phyloP scores from a whole-genome alignment of 2,888 invertebrate species.

The Ophion slaviceki region DNA sequence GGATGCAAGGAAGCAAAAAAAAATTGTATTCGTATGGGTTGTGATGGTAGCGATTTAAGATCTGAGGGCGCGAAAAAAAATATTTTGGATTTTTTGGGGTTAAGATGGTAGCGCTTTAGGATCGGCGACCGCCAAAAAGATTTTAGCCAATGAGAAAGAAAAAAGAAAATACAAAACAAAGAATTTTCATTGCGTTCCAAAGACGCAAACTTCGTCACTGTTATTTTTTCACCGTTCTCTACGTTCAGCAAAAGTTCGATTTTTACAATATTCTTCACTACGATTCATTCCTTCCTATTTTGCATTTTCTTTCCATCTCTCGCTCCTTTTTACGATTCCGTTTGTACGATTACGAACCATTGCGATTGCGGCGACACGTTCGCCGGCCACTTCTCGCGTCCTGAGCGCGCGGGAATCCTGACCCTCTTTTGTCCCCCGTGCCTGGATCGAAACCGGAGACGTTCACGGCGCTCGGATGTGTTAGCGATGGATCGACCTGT shows the following conservation, averaged over 20 bases:
- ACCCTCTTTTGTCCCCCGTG: conserved; percentile 15
- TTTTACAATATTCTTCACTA: background rate
- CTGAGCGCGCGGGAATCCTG: conserved; percentile 54
- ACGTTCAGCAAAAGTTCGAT: background rate
- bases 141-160: too few species aligned
- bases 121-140: too few species aligned
- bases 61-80: too few species aligned
- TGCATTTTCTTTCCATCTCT: too few species aligned
- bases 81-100: too few species aligned
- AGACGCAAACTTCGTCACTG: conserved; percentile 3
- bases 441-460: conserved; percentile 25
- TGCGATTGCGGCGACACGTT: conserved; percentile 32
- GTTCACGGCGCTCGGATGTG: conserved; percentile 58
- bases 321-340: conserved; percentile 61
- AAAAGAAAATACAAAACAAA: too few species aligned
- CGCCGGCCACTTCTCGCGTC: conserved; percentile 49
- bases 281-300: conserved; percentile 44
- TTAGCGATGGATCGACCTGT: conserved; percentile 36
- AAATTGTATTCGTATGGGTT: too few species aligned
- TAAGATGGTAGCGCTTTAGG: too few species aligned
- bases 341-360: conserved; percentile 64
- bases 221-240: conserved; percentile 55
- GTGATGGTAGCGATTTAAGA: too few species aligned
- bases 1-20: too few species aligned
- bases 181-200: too few species aligned